phyloP scores from a whole-genome alignment of 2,113 vertebrate species.

The Aviceda subcristata region DNA sequence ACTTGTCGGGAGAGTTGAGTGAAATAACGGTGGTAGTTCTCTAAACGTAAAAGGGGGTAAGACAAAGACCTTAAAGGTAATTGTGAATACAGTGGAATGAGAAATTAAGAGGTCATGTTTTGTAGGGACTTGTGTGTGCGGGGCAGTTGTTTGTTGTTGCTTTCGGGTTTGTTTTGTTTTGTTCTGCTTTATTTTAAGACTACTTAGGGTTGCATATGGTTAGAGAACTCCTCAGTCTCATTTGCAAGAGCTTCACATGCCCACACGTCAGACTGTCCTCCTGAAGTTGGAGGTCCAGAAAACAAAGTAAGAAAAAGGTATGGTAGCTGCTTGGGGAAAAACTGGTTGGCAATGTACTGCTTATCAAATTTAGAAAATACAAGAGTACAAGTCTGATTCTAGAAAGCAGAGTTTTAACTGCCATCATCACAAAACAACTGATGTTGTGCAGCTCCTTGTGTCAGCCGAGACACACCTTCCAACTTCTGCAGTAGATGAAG shows the following conservation, averaged over 20 bases:
- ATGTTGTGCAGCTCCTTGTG: background rate
- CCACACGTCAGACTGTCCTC: background rate
- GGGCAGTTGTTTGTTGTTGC: background rate
- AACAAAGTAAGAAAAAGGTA: background rate
- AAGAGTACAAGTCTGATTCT: background rate
- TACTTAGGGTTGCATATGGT: background rate
- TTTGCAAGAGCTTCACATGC: background rate
- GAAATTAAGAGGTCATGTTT: background rate
- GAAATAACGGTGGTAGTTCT: background rate
- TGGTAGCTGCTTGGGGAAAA: background rate
- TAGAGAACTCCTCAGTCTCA: background rate
- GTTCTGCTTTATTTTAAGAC: background rate
- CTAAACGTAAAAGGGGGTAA: accelerated
- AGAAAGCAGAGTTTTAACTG: background rate
- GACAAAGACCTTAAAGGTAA: background rate
- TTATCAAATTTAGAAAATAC: background rate
- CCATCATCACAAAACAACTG: background rate
- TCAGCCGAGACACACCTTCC: background rate
- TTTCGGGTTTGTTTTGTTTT: background rate
- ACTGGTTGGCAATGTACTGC: background rate
- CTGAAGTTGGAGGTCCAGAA: background rate
- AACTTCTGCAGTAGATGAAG: background rate
- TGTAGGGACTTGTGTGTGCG: background rate
- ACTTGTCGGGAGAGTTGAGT: background rate
- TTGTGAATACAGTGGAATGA: background rate